Base-by-base conservation (phyloP, 2,888 invertebrate species). In the Drosophila planitibia region DNA sequence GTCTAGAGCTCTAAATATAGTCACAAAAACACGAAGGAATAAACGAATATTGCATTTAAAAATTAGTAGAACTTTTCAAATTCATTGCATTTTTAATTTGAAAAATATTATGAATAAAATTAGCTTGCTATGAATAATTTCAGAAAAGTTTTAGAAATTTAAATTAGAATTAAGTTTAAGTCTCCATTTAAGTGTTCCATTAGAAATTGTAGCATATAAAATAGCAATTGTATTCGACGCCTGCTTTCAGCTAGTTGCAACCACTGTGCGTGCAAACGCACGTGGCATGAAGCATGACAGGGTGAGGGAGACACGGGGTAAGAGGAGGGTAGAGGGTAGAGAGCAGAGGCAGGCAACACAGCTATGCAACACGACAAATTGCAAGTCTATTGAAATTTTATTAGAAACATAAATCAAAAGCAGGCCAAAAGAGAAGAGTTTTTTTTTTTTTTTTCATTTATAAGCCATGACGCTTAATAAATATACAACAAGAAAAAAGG, bases 321-420 rank as follows among this genome's bases (percentile, higher is more conserved):
- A 49, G 55, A 25, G 19, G 16, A 5, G 35, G 4, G 4, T 33
- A 33, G 33, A 28, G 49, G 33, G n/a, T 19, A 9, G 16, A 39
- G 51, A 22, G 64, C 19, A 6, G 30, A 32, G 52, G 39, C 35
- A 52, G 41, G 37, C 35, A 61, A 22, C 70, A 52, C 73, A 59
- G 53, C 76, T 73, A 72, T 73, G 82, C 80, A 85, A 75, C 74
- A 78, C 80, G 78, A 87, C 90, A 89, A 87, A 89, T 85, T 85
- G 89, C 88, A 88, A 86, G 90, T 87, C 90, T 87, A 87, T 87
- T 89, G 86, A 87, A 87, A 88, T 87, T 87, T 87, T 87, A 87
- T 87, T 87, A 87, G 86, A 87, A 87, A 62, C 88, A 89, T 87
- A 87, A 87, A 87, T 87, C 90, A 89, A 87, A 87, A 71, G 84